A percentile compares a stretch with the other conserved stretches of the same genome.
Conservation (phyloP, 2,113 vertebrate genomes). For the Ellobius talpinus region DNA sequence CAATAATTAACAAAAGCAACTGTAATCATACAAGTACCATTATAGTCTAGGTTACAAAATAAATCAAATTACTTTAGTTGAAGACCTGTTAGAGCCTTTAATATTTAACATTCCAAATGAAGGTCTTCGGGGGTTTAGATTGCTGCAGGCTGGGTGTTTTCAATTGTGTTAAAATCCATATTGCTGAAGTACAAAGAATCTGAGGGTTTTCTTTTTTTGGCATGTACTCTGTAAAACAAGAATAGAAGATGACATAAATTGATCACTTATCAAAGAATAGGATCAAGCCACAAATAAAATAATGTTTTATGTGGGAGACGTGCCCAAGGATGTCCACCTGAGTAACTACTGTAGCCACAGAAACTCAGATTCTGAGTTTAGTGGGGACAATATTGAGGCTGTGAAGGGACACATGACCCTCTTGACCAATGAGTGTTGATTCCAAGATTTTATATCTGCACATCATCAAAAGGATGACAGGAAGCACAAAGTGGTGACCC, state of each 20-base stretch:
- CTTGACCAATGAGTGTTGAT: neutral
- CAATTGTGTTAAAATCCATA: neutral
- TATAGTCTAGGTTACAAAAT: neutral
- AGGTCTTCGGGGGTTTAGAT: neutral
- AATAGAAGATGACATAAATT: neutral
- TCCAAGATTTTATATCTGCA: neutral
- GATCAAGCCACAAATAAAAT: neutral
- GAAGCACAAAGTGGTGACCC: neutral
- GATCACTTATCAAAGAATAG: neutral
- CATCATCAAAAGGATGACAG: neutral
- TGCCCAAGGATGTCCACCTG: neutral
- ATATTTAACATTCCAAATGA: neutral
- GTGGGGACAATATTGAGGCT: too few relatives aligned
- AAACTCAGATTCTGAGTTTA: neutral
- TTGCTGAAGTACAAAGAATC: neutral
- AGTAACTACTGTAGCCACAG: neutral
- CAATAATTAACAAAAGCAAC: neutral
- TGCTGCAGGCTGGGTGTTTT: neutral
- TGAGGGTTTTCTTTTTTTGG: neutral
- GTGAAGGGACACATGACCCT: neutral
- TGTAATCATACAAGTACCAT: neutral
- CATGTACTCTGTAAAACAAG: neutral
- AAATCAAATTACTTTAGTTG: conserved; percentile 18
- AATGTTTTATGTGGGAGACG: neutral
- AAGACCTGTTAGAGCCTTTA: neutral